Conservation (phyloP, 2,797 vertebrate species). For the Masticophis lateralis region DNA sequence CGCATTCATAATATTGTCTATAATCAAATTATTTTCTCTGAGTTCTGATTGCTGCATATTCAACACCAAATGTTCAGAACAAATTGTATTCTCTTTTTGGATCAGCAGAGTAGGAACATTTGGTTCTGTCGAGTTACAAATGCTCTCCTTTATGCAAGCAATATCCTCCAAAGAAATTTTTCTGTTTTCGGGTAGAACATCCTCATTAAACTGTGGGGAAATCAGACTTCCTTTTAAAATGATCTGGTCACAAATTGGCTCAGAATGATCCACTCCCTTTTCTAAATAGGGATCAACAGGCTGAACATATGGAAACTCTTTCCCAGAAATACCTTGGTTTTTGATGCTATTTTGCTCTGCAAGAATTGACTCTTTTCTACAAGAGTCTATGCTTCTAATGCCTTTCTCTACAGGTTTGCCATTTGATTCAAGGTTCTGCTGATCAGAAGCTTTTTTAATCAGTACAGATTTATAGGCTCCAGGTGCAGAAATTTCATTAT, state of each 20-base stretch:
- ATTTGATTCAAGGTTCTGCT: background rate
- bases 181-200: background rate
- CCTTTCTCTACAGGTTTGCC: background rate
- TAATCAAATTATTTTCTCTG: no score
- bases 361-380: background rate
- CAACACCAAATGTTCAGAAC: background rate
- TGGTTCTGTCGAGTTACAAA: background rate
- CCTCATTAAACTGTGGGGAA: background rate
- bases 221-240: fast-evolving
- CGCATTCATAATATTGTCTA: background rate
- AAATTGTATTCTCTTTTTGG: background rate
- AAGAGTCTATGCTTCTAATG: background rate
- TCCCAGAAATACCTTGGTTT: fast-evolving
- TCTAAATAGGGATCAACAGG: background rate
- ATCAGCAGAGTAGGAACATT: background rate
- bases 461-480: background rate
- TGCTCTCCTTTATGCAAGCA: fast-evolving
- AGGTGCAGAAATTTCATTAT: background rate
- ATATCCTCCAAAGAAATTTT: fast-evolving
- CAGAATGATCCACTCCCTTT: background rate
- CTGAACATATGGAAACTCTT: background rate
- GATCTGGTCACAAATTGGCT: background rate
- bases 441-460: background rate
- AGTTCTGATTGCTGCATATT: background rate
- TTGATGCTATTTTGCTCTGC: background rate